Base-by-base conservation (phyloP, 2,888 invertebrate genomes). In the Omphaloscelis lunosa region DNA sequence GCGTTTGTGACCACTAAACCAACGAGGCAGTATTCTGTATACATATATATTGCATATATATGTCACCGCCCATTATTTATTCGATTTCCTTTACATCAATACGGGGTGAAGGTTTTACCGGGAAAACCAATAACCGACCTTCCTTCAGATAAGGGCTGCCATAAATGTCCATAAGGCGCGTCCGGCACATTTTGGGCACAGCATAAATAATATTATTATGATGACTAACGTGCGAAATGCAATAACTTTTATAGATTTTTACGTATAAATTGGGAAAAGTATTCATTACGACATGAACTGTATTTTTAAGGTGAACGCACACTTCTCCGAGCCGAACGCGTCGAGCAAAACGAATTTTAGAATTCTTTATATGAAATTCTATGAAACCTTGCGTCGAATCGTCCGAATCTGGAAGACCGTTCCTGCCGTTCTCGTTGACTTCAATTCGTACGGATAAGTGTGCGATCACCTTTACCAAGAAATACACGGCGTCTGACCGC, bases 41-140 rank as follows among this genome's bases (percentile, higher is more conserved):
- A 12, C 15, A 45, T 48, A 51, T n/a, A 79, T 69, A 77, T 66
- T 70, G 59, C 65, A 66, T 34, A 80, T 82, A 80, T 74, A 79
- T 81, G 75, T 79, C 79, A 76, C 72, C 70, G 73, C 80, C 80
- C 82, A 83, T 92, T 93, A 94, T 93, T 92, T 93, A 94, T 94
- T 94, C 91, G 87, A 93, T 94, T 93, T 90, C 88, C 90, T 86
- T 82, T 86, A 90, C 90, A 90, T 91, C 89, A 90, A 90, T 89
- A 88, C 80, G 81, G 88, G 83, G 87, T 77, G 85, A 90, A 84
- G 92, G 91, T 92, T 92, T 90, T 88, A 89, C 88, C 86, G 86
- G 82, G 87, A 90, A 93, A 93, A 92, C 92, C 92, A 93, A 93
- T 93, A 93, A 92, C 82, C 87, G 85, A 86, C 87, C 90, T 90